Evolutionary conservation across 1,140 invertebrate species (phyloP), one percentile per base, ranked within the genome.

Genomic region (Watersipora subatra): DNA sequence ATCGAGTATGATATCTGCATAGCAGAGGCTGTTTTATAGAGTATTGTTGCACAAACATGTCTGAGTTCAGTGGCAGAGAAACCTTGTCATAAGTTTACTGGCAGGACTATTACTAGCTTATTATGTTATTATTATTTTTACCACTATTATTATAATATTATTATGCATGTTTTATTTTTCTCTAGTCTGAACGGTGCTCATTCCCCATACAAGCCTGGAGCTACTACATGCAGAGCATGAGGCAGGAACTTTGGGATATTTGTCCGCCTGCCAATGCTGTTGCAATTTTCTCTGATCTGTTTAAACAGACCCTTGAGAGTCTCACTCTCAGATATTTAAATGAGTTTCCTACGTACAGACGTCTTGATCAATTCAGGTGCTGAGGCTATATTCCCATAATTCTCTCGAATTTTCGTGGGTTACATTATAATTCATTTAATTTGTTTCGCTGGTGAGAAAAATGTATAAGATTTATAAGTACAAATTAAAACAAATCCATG

Each of bases 141-240:
- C 22, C n/a, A 59, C 25, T 25, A 12, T 22, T 12, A 25, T 59
- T 25, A n/a, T n/a, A 25, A n/a, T 59, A 7, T 25, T 59, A 12
- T 20, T 59, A n/a, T 59, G 12, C n/a, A n/a, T 59, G 57, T 22
- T 25, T 59, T 7, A 59, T 20, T 7, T 59, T 62, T 17, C 34
- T 64, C 2, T 68, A 78, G 76, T 73, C 72, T 63, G 75, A 78
- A 66, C 28, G 75, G 20, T 78, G 76, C 69, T 75, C 76, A 1
- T 77, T 76, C 59, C 64, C 75, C 1, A 64, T 78, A 19, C 75
- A 77, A 69, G 77, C 76, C 75, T 78, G 77, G 77, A 73, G 75
- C 63, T 74, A 72, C 30, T 71, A 78, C 67, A 65, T 78, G 68
- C 70, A 70, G 28, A 70, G 72, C 25, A 26, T 76, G 1, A 70